phyloP scores from a whole-genome alignment of 2,888 invertebrate species.

The Campoplex nolae region DNA sequence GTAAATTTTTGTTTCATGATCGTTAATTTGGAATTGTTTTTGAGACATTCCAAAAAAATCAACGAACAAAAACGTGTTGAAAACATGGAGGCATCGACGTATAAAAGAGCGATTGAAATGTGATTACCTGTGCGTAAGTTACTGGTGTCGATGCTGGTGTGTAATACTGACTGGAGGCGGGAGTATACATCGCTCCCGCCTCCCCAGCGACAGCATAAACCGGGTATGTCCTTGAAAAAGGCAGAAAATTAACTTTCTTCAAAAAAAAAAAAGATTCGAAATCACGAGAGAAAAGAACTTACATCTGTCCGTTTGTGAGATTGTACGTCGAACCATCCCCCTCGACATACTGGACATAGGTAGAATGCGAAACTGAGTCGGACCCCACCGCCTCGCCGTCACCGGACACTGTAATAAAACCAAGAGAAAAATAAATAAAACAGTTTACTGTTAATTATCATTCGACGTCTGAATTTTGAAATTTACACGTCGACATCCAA shows the following conservation, averaged over 20 bases:
- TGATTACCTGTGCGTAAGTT: constrained; percentile 87
- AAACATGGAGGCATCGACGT: background rate
- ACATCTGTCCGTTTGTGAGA: constrained; percentile 89
- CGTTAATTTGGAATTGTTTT: too few relatives aligned
- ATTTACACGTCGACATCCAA: constrained; percentile 53
- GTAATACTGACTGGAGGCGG: constrained; percentile 90
- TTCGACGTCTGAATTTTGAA: constrained; percentile 9
- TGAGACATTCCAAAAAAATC: too few relatives aligned
- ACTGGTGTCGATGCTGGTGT: constrained; percentile 88
- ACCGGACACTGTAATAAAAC: constrained; percentile 83
- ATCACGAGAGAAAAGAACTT: constrained; percentile 76
- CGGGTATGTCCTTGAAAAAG: constrained; percentile 88
- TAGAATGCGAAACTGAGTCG: constrained; percentile 87
- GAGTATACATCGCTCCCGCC: constrained; percentile 87
- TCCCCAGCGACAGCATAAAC: constrained; percentile 91
- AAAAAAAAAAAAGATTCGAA: background rate
- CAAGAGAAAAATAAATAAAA: background rate
- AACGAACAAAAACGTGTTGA: too few relatives aligned
- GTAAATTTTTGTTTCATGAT: too few relatives aligned
- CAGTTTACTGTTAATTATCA: background rate
- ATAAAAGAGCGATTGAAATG: background rate
- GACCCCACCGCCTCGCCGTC: constrained; percentile 85
- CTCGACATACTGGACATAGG: constrained; percentile 88
- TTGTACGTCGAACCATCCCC: constrained; percentile 87
- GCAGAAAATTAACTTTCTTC: constrained; percentile 19